Conservation (phyloP, 2,888 invertebrate species). For the Lithophane socia region DNA sequence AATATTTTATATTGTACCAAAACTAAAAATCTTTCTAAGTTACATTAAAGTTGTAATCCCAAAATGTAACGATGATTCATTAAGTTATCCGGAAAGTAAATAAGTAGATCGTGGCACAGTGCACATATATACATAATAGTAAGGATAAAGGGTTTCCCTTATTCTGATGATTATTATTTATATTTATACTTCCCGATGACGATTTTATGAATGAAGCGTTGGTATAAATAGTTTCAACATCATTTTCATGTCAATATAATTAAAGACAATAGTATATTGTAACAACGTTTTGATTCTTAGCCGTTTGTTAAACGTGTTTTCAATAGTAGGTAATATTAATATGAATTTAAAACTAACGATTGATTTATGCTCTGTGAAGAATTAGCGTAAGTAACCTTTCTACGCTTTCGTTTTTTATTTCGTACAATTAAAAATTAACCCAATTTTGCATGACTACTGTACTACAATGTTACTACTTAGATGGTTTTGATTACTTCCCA, state of each 20-base stretch:
- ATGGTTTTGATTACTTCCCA: background rate
- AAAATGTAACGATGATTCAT: slow-evolving; percentile 7
- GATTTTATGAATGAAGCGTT: slow-evolving; percentile 9
- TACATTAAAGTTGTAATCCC: background rate
- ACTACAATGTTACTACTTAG: too few relatives aligned
- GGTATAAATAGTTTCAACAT: background rate
- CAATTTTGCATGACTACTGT: background rate
- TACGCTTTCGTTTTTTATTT: background rate
- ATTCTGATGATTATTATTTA: background rate
- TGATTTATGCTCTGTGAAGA: background rate
- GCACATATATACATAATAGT: too few relatives aligned
- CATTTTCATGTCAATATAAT: background rate
- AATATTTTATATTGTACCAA: background rate
- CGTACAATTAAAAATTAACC: background rate
- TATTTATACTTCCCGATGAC: background rate
- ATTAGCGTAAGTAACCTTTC: background rate
- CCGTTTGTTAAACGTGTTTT: background rate
- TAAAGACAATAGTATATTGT: background rate
- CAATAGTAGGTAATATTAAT: background rate
- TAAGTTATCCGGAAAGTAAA: background rate
- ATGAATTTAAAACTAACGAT: background rate
- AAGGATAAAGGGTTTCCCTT: background rate
- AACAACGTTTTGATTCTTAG: background rate
- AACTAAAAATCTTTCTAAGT: background rate
- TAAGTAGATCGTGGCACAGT: background rate